phyloP scores from a whole-genome alignment of 2,797 vertebrate genomes.

The Cossypha polioptera region DNA sequence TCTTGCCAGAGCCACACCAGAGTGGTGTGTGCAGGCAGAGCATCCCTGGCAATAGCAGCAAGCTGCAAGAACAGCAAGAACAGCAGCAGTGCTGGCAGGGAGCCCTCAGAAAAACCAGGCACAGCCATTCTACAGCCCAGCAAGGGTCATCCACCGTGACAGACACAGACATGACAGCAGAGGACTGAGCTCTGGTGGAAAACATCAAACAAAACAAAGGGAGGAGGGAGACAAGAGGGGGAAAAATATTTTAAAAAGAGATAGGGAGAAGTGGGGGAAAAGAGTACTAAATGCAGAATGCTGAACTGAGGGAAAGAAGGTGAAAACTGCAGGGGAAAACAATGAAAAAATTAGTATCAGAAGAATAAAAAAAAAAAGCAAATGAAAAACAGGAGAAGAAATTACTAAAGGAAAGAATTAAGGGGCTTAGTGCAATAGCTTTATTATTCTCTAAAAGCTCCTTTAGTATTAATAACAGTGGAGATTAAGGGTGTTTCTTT shows the following conservation, averaged over 20 bases:
- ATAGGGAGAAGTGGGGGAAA: neutral
- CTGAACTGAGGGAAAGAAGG: neutral
- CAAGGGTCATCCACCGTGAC: accelerated
- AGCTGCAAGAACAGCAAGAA: neutral
- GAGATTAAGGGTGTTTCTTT: slow-evolving; percentile 32
- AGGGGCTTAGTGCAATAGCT: neutral
- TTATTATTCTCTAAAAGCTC: slow-evolving; percentile 20
- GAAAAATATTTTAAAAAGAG: neutral
- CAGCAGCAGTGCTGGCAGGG: neutral
- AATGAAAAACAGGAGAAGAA: neutral
- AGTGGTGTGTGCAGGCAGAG: neutral
- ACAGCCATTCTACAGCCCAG: neutral
- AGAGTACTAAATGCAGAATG: neutral
- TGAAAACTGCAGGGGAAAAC: neutral
- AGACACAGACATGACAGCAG: neutral
- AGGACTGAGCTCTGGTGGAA: neutral
- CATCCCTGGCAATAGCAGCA: neutral
- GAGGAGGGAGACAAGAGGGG: neutral
- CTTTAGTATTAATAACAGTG: slow-evolving; percentile 18
- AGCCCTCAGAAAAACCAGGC: accelerated
- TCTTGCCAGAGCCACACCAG: neutral
- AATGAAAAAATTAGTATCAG: neutral
- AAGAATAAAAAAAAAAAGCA: neutral
- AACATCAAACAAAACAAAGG: neutral
- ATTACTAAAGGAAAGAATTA: neutral